Evolutionary conservation across 2,113 vertebrate species (phyloP).

Genomic region (Otolemur garnettii): DNA sequence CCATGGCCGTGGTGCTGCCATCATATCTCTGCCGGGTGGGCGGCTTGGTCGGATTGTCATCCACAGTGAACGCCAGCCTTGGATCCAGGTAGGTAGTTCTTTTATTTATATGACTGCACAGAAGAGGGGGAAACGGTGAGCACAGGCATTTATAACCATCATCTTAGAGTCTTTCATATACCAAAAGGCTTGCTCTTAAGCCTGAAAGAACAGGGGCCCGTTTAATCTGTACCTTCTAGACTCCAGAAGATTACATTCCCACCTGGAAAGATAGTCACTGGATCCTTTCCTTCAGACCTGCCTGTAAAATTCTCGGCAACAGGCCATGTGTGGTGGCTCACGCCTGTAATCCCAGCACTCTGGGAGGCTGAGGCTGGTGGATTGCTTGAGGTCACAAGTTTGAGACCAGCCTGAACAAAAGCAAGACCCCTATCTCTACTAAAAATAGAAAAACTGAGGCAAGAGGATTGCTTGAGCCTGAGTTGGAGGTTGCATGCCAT

Average conservation of each 20-base stretch:
- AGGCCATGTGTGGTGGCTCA: no score
- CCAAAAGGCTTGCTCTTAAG: not conserved
- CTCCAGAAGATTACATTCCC: not conserved
- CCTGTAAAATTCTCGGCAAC: not conserved
- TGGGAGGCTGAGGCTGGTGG: no score
- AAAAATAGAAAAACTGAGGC: no score
- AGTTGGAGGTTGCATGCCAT: no score
- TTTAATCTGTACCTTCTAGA: not conserved
- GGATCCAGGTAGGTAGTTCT: conserved; percentile 97
- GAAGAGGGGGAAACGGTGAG: conserved; percentile 61
- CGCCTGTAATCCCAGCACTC: no score
- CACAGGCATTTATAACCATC: not conserved
- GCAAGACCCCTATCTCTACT: no score
- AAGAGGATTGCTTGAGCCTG: no score
- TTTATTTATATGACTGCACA: conserved; percentile 97
- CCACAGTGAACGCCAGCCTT: conserved; percentile 97
- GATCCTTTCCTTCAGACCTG: not conserved
- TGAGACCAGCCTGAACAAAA: no score
- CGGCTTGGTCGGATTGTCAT: conserved; percentile 93
- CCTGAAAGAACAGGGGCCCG: not conserved
- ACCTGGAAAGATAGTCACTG: not conserved
- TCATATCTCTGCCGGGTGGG: conserved; percentile 92
- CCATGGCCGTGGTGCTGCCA: conserved; percentile 94
- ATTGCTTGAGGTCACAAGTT: no score
- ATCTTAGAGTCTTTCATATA: not conserved